phyloP scores from a whole-genome alignment of 2,888 invertebrate genomes.

The Spilosoma lubricipeda region DNA sequence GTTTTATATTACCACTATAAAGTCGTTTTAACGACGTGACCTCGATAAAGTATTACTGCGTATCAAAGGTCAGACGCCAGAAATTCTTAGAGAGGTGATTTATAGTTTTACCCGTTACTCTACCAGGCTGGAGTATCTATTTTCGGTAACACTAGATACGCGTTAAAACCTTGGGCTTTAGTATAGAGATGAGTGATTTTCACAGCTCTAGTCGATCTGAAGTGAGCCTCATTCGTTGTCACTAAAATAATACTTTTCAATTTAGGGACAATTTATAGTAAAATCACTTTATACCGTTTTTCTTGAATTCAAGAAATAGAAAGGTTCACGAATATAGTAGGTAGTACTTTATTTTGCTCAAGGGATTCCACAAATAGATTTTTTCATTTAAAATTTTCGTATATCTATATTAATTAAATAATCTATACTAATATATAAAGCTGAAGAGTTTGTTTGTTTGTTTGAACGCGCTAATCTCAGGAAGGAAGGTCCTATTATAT shows the following conservation, averaged over 20 bases:
- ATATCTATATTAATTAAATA: no score
- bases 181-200: background rate
- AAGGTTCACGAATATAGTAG: no score
- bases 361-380: background rate
- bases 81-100: background rate
- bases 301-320: no score
- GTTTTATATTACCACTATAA: background rate
- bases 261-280: background rate
- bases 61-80: background rate
- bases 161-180: background rate
- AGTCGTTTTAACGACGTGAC: background rate
- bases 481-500: no score
- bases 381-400: no score
- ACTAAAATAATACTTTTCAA: background rate
- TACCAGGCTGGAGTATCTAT: background rate
- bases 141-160: background rate
- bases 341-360: background rate
- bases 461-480: no score
- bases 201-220: background rate
- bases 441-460: no score
- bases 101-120: background rate
- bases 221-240: background rate
- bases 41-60: background rate
- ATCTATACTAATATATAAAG: no score
- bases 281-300: background rate